Conservation (phyloP, 2,797 vertebrate genomes). For the Clarias fuscus region DNA sequence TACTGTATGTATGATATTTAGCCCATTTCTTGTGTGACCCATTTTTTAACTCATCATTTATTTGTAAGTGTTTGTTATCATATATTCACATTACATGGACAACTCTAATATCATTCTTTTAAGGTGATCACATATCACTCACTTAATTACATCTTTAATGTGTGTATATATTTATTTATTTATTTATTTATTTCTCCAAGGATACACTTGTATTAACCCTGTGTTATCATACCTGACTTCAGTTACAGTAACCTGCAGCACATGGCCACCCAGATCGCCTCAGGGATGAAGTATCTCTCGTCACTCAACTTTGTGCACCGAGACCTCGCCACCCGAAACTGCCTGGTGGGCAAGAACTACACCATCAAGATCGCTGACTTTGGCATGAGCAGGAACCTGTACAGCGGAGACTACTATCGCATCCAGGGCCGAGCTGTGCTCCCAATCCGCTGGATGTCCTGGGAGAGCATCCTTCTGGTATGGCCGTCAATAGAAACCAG, state of each 20-base stretch:
- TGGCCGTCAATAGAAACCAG: conserved; percentile 18
- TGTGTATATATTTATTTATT: too few relatives aligned
- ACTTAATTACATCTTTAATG: background rate
- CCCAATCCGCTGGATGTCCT: conserved; percentile 99
- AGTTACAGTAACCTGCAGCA: conserved; percentile 86
- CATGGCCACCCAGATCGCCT: conserved; percentile 95
- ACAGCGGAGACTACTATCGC: conserved; percentile 97
- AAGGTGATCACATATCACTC: background rate
- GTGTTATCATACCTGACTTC: conserved; percentile 16
- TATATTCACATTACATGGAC: background rate
- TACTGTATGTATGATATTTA: background rate
- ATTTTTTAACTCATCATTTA: background rate
- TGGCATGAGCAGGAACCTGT: conserved; percentile 98
- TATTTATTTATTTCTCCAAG: too few relatives aligned
- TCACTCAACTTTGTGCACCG: conserved; percentile 97
- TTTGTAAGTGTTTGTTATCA: background rate
- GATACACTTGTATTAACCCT: background rate
- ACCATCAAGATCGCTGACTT: conserved; percentile 99
- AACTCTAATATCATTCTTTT: background rate
- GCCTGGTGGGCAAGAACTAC: conserved; percentile 93
- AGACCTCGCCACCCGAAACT: conserved; percentile 95
- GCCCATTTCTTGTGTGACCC: background rate
- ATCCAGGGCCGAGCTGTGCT: conserved; percentile 96
- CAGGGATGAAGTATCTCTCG: conserved; percentile 97
- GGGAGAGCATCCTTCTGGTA: conserved; percentile 98